Conservation (phyloP, 2,113 vertebrate genomes). For the Malurus alboscapulatus region DNA sequence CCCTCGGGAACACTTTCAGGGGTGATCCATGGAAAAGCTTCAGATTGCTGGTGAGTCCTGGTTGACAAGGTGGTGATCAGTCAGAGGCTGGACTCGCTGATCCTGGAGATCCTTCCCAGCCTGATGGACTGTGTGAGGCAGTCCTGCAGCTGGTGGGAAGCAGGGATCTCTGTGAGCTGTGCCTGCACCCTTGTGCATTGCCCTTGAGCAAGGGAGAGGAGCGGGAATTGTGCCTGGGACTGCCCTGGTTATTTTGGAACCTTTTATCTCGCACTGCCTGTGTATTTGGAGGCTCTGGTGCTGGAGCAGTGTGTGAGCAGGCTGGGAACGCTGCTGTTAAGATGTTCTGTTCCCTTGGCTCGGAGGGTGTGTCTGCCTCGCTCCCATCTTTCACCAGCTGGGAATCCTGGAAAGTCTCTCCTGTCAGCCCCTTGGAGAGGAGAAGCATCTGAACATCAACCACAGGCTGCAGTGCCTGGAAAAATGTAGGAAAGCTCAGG, state of each 20-base stretch:
- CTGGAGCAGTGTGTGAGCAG: not conserved
- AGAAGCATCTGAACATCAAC: not conserved
- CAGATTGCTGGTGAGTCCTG: not conserved
- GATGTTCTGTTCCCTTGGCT: not conserved
- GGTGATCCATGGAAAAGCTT: rapidly evolving
- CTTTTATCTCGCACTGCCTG: not conserved
- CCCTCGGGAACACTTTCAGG: not conserved
- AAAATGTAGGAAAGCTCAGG: not conserved
- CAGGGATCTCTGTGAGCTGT: not conserved
- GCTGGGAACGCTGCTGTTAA: not conserved
- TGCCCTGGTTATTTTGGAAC: not conserved
- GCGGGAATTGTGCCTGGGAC: rapidly evolving
- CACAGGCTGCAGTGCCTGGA: not conserved
- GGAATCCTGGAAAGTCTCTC: conserved; percentile 3
- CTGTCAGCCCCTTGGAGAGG: not conserved
- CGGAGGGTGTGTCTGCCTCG: not conserved
- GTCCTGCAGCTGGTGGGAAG: not conserved
- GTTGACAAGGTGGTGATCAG: not conserved
- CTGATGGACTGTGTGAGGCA: rapidly evolving
- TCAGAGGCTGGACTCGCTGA: not conserved
- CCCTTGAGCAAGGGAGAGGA: not conserved
- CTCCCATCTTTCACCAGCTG: conserved; percentile 1
- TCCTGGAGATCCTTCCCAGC: not conserved
- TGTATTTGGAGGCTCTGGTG: not conserved
- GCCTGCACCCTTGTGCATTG: rapidly evolving